phyloP scores from a whole-genome alignment of 2,113 vertebrate species.

The Garra rufa region DNA sequence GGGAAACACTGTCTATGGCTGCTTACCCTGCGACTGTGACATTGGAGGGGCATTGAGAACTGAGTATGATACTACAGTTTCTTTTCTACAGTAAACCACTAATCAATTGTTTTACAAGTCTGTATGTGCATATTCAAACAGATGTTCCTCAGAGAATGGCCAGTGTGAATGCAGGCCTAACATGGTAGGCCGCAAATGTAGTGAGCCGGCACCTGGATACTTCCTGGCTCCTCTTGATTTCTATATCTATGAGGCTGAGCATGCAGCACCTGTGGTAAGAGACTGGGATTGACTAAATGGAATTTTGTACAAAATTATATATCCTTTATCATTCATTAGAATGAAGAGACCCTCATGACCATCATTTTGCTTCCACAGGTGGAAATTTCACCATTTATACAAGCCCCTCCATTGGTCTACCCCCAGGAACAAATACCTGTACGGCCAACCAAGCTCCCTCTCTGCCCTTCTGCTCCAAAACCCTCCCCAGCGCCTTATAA shows the following conservation, averaged over 20 bases:
- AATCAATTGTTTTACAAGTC: not conserved
- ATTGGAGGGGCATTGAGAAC: conserved; percentile 80
- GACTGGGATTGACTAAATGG: not conserved
- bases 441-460: conserved; percentile 31
- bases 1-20: conserved; percentile 76
- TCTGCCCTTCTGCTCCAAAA: not conserved
- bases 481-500: not conserved
- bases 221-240: conserved; percentile 85
- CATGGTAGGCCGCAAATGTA: conserved; percentile 78
- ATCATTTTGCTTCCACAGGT: not conserved
- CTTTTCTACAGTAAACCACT: not conserved
- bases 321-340: not conserved
- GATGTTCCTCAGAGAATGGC: conserved; percentile 77
- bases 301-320: not conserved
- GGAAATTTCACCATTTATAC: not conserved
- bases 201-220: conserved; percentile 77
- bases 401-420: not conserved
- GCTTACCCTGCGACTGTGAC: conserved; percentile 86
- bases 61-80: conserved; percentile 70
- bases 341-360: not conserved
- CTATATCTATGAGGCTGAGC: conserved; percentile 88
- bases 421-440: not conserved
- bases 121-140: conserved; percentile 51
- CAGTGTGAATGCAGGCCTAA: conserved; percentile 85
- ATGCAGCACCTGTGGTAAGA: conserved; percentile 77